Conservation (phyloP, 2,113 vertebrate species). For the Muscicapa adusta region DNA sequence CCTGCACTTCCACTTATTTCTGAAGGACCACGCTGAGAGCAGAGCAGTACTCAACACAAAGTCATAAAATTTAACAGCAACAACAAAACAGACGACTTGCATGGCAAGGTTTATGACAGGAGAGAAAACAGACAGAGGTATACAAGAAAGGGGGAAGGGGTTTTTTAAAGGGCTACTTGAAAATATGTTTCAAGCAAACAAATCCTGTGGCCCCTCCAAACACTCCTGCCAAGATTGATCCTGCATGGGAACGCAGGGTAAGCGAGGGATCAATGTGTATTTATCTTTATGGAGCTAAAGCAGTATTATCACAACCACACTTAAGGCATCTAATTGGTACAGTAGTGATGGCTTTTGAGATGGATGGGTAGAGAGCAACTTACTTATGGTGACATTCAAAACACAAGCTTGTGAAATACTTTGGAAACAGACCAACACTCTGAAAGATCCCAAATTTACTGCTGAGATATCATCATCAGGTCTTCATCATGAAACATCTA, state of each 20-base stretch:
- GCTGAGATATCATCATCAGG: constrained; percentile 46
- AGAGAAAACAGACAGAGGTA: not conserved
- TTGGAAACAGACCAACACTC: constrained; percentile 52
- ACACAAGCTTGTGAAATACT: constrained; percentile 48
- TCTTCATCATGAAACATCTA: constrained; percentile 56
- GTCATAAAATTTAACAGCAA: not conserved
- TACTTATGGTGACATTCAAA: constrained; percentile 57
- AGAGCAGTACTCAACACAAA: not conserved
- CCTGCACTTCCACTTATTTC: not conserved
- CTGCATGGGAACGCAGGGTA: rapidly evolving
- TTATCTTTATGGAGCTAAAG: not conserved
- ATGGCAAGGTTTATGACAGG: not conserved
- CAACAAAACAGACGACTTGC: not conserved
- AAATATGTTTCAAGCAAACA: constrained; percentile 17
- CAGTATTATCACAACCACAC: not conserved
- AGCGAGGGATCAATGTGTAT: not conserved
- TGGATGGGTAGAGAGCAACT: constrained; percentile 29
- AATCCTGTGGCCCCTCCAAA: not conserved
- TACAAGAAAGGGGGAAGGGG: not conserved
- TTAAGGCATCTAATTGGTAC: not conserved
- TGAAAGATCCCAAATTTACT: constrained; percentile 65
- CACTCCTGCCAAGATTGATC: not conserved
- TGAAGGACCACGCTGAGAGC: not conserved
- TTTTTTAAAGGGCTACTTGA: not conserved
- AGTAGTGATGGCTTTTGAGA: constrained; percentile 21